Percentiles rank a stretch among this genome's conserved stretches.
Conservation (phyloP, 2,888 invertebrate species). For the Reticulitermes lucifugus region DNA sequence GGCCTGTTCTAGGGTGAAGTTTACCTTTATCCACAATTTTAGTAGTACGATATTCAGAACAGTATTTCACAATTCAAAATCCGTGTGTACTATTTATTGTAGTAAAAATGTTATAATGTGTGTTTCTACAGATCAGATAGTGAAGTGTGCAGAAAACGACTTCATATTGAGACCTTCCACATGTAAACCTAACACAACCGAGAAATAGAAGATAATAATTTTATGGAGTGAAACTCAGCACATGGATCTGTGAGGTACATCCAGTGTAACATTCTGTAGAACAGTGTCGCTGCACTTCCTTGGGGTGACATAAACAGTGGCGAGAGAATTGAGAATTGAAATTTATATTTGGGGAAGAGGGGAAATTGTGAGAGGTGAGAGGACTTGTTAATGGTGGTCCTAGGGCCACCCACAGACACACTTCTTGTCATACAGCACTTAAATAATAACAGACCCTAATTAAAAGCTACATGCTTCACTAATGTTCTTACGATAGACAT, state of each 20-base stretch:
- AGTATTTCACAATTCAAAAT: no score
- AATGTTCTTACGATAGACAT: constrained; percentile 29
- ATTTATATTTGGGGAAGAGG: neutral
- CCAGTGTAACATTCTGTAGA: constrained; percentile 3
- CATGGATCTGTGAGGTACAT: neutral
- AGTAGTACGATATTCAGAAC: no score
- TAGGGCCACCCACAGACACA: constrained; percentile 30
- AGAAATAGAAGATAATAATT: neutral
- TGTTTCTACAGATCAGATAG: neutral
- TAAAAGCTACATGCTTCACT: constrained; percentile 37
- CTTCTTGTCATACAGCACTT: neutral
- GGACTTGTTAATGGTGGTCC: constrained; percentile 30
- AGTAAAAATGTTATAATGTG: neutral
- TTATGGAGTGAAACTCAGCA: neutral
- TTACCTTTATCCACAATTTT: no score
- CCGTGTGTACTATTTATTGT: neutral
- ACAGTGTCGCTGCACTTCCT: neutral
- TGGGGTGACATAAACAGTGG: neutral
- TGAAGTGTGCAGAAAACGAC: neutral
- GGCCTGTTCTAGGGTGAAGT: no score
- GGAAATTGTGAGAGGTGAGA: neutral
- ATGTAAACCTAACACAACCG: neutral
- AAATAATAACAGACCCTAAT: constrained; percentile 30
- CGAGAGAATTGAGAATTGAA: neutral
- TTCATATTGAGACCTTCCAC: neutral